phyloP scores from a whole-genome alignment of 1,140 invertebrate species.

The Drosophila seguyi region DNA sequence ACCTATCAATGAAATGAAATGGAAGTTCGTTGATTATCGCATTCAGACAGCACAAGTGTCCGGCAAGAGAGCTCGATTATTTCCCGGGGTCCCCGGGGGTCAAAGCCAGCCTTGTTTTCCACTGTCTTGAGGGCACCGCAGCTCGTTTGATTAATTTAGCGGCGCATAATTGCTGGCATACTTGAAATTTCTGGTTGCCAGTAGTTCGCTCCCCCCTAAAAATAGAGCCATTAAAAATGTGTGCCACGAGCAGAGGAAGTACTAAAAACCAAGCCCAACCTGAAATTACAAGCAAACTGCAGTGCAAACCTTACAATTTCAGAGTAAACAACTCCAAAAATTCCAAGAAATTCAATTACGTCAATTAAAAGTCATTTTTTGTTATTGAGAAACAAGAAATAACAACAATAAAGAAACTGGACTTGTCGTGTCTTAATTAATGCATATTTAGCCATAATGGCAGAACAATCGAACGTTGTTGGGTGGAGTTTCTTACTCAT shows the following conservation, averaged over 20 bases:
- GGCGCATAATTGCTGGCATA: constrained; percentile 5
- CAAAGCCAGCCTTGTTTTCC: constrained; percentile 29
- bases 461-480: constrained; percentile 23
- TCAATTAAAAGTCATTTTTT: constrained; percentile 61
- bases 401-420: constrained; percentile 6
- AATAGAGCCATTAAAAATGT: constrained; percentile 45
- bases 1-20: constrained; percentile 17
- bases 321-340: constrained; percentile 43
- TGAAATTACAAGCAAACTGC: constrained; percentile 50
- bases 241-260: constrained; percentile 64
- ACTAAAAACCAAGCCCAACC: constrained; percentile 6
- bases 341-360: constrained; percentile 69
- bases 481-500: constrained; percentile 26
- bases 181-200: constrained; percentile 28
- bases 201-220: background rate
- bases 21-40: constrained; percentile 29
- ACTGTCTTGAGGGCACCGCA: constrained; percentile 11
- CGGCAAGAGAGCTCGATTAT: constrained; percentile 10
- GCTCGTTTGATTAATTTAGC: constrained; percentile 32
- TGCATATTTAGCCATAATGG: constrained; percentile 43
- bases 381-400: constrained; percentile 7
- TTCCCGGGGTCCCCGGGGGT: constrained; percentile 4
- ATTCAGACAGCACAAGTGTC: constrained; percentile 3
- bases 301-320: constrained; percentile 39
- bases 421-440: constrained; percentile 57